Base-by-base conservation (phyloP, 1,140 invertebrate species). In the Matsumurasca onukii region DNA sequence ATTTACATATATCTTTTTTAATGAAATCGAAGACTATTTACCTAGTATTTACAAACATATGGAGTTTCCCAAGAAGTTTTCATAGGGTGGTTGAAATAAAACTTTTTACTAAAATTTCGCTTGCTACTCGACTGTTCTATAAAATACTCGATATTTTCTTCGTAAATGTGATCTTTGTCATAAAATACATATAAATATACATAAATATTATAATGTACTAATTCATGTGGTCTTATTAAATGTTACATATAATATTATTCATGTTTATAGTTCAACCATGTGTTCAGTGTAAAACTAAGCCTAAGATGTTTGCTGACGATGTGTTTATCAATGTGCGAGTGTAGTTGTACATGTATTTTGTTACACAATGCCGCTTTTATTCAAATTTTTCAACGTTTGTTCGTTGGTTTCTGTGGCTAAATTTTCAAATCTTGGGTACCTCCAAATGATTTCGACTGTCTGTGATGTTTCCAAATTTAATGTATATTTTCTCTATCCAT, bases 391-490 rank as follows among this genome's bases (percentile, higher is more conserved):
- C 24, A 29, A 25, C 55, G 31, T 3, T 66, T 49, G 20, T 67
- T 13, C 20, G n/a, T 62, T 30, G 12, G 30, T 52, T 61, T 57
- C 24, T 24, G 15, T 31, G 49, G 34, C 20, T 27, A 67, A 30
- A 31, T n/a, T 1, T 22, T 31, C 17, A 64, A 69, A 71, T 71
- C 72, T 73, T 71, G 72, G 72, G 72, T 57, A 66, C 65, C 49
- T 69, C 68, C 72, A 70, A 71, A 61, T 67, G 66, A 72, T 59
- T 72, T 70, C 68, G 68, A 71, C 71, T 74, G 69, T 74, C 73
- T 74, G 73, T 74, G 73, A 74, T 74, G 71, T 71, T 69, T 70
- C 73, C 68, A 74, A 74, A 72, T 74, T 71, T 66, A 72, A 72
- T 74, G 70, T 73, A 74, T 74, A 74, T 74, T 74, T 74, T 74